Conservation (phyloP, 2,113 vertebrate genomes). For the Lampris megalopsis region DNA sequence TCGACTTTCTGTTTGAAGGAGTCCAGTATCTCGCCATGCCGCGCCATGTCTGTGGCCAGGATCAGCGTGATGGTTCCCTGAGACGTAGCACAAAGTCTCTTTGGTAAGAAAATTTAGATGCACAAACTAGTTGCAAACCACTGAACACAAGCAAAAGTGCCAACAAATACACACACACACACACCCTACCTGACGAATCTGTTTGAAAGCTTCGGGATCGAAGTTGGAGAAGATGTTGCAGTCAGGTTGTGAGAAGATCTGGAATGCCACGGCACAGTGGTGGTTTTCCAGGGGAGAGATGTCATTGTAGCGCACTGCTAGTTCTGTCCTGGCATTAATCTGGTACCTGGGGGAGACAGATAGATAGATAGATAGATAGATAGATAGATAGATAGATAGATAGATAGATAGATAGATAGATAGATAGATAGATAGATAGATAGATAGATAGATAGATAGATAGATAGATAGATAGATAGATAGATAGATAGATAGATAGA, state of each 20-base stretch:
- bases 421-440: no score
- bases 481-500: no score
- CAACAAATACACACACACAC: neutral
- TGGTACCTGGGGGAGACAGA: slow-evolving; percentile 85
- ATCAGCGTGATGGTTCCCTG: slow-evolving; percentile 94
- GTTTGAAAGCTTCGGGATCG: slow-evolving; percentile 87
- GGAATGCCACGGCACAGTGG: slow-evolving; percentile 94
- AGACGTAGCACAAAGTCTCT: neutral
- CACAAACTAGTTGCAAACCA: no score
- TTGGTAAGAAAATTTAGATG: no score
- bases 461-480: no score
- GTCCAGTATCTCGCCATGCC: slow-evolving; percentile 93
- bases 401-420: neutral
- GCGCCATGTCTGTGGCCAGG: slow-evolving; percentile 95
- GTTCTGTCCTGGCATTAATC: slow-evolving; percentile 92
- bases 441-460: no score
- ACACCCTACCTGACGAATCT: slow-evolving; percentile 88
- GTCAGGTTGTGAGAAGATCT: slow-evolving; percentile 90
- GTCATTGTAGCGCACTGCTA: slow-evolving; percentile 94
- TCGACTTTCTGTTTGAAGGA: slow-evolving; percentile 92
- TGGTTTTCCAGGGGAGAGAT: slow-evolving; percentile 96
- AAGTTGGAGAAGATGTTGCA: slow-evolving; percentile 92
- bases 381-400: neutral
- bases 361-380: neutral
- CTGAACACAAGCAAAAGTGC: slow-evolving; percentile 1